Base-by-base conservation (phyloP, 1,140 invertebrate genomes). In the Temnothorax longispinosus region DNA sequence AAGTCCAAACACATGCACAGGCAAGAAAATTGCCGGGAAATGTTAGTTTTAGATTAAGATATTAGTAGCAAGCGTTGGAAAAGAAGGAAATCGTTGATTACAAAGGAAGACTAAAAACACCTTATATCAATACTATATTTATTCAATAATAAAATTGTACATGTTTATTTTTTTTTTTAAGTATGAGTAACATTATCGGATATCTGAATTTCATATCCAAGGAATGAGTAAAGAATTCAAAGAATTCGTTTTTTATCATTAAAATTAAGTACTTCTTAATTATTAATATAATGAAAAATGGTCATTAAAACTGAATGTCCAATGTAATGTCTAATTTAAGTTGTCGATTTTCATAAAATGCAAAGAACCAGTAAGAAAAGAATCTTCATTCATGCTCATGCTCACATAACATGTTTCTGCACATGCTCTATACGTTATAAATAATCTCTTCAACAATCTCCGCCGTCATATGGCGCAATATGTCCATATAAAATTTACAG, bases 1-100 rank as follows among this genome's bases (percentile, higher is more conserved):
- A 84, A 82, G 21, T 82, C 27, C 52, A 82, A 50, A 74, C 54
- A 44, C 80, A 76, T 85, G 81, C 86, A 32, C 41, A 69, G 32
- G 11, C 38, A 65, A 58, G 44, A 67, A 75, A 54, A 71, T 76
- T 32, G 64, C 21, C 56, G 78, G 92, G 67, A 76, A 77, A 52
- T 87, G 89, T 95, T 95, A 95, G 92, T 91, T 44, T 90, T 81
- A 92, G 89, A 91, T 94, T 93, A 93, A 92, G 93, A 89, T 89
- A 81, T 95, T 95, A 95, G 88, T 93, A 86, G 94, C 94, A 94
- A 95, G 92, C 92, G n/a, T 32, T 84, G 47, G 89, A 90, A 91
- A 91, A 91, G 77, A 88, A 92, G 89, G 90, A 89, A 85, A 88
- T 76, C 27, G 32, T 90, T 77, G 64, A 86, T 88, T 65, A 72